phyloP scores from a whole-genome alignment of 1,140 invertebrate species.

The Gonioctena quinquepunctata region DNA sequence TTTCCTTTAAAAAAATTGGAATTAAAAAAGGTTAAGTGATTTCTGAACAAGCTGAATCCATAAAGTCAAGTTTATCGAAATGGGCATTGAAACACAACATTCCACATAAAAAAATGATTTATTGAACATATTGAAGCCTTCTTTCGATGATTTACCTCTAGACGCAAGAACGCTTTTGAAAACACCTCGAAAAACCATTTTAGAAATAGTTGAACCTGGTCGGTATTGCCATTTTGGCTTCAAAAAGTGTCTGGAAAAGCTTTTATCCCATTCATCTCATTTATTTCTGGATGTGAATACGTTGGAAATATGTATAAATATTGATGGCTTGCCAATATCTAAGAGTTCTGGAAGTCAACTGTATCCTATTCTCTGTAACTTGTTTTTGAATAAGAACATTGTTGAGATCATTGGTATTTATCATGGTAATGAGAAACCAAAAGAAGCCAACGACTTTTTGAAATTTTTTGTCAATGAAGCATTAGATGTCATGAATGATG shows the following conservation, averaged over 20 bases:
- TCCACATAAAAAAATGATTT: neutral
- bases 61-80: no score
- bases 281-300: neutral
- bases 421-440: conserved; percentile 15
- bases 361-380: conserved; percentile 8
- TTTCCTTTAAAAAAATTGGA: no score
- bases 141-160: neutral
- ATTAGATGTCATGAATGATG: neutral
- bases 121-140: neutral
- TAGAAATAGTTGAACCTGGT: neutral
- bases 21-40: no score
- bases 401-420: conserved; percentile 1
- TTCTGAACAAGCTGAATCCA: no score
- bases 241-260: neutral
- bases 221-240: neutral
- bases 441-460: conserved; percentile 7
- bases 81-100: neutral
- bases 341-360: conserved; percentile 14
- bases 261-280: neutral
- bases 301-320: conserved; percentile 4
- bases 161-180: neutral
- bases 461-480: conserved; percentile 10
- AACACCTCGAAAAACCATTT: neutral
- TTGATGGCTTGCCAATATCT: conserved; percentile 16
- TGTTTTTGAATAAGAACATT: neutral